Percentiles rank a stretch among this genome's conserved stretches.
These are phyloP conservation scores for Plebejus anna DNA, from an alignment of 2,888 invertebrate genomes.

Conservation along the genomic window DNA sequence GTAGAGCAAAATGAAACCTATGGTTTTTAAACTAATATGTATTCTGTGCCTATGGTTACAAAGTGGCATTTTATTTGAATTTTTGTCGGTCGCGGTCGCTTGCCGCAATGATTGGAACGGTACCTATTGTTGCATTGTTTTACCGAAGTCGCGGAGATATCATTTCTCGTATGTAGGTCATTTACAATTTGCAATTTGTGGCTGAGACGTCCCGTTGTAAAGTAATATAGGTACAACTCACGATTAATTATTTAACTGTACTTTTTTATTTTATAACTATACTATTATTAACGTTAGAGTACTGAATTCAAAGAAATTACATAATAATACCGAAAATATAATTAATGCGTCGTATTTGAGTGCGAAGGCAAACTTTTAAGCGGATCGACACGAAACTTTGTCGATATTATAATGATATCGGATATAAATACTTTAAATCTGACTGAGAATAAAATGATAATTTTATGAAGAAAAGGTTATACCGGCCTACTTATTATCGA, in stretches of 20 bases:
- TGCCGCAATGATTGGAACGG: too few relatives aligned
- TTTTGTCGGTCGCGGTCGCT: background rate
- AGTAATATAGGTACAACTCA: background rate
- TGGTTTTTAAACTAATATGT: too few relatives aligned
- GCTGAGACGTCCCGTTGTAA: constrained; percentile 8
- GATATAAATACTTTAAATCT: background rate
- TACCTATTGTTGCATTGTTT: too few relatives aligned
- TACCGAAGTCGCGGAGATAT: background rate
- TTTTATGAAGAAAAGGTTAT: background rate
- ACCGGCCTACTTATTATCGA: background rate
- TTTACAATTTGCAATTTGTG: constrained; percentile 12
- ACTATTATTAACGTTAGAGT: background rate
- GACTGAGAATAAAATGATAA: background rate
- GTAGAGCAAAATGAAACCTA: too few relatives aligned
- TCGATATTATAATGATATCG: background rate
- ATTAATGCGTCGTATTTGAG: too few relatives aligned
- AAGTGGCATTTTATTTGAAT: too few relatives aligned
- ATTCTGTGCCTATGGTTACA: too few relatives aligned
- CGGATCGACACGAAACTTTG: background rate
- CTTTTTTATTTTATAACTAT: too few relatives aligned
- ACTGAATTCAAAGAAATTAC: background rate
- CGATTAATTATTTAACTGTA: background rate
- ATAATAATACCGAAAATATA: too few relatives aligned
- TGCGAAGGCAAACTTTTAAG: too few relatives aligned
- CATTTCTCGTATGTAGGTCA: constrained; percentile 9